Base-by-base conservation (phyloP, 2,113 vertebrate genomes). In the Peromyscus maniculatus region DNA sequence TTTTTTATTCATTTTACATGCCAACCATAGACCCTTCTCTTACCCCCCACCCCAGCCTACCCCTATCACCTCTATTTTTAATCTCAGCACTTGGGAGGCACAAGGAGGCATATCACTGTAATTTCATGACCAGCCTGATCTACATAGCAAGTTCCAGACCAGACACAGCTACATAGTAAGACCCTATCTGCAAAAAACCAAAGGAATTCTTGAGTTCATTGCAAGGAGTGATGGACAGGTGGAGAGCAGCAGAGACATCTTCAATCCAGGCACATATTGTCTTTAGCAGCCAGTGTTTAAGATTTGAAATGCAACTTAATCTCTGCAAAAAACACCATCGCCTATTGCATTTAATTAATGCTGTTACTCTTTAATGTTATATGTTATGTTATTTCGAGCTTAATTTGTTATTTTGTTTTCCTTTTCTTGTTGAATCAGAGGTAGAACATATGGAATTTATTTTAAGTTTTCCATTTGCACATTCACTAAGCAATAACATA, bases 401-500 rank as follows among this genome's bases (percentile, higher is more conserved):
- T 71, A 75, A 52, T 92, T 79, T 67, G 21, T 92, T 95, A 67
- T 62, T 97, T 96, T 91, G 82, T 89, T 96, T 97, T 91, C 52
- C 11, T 94, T 93, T 95, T 75, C 16, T 91, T 89, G 36, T 93
- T 94, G 91, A 95, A 33, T 95, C 46, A 33, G 24, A 86, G 78
- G 16, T 87, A 87, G 43, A 86, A 33, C 91, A 89, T 89, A 79
- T 87, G 94, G 91, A 79, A n/a, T 94, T 91, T 94, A 86, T 98
- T 97, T 97, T 31, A 95, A n/a, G 39, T 72, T 94, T 97, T 95
- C 93, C 55, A 64, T 89, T 91, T 87, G 62, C 16, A 36, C 93
- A 93, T 95, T 8, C 11, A 16, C 89, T 90, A 94, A 97, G 21
- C 43, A 93, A 89, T 72, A 91, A 55, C 86, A 82, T 55, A 83